Conservation (phyloP, 1,140 invertebrate genomes). For the Drosophila ficusphila region DNA sequence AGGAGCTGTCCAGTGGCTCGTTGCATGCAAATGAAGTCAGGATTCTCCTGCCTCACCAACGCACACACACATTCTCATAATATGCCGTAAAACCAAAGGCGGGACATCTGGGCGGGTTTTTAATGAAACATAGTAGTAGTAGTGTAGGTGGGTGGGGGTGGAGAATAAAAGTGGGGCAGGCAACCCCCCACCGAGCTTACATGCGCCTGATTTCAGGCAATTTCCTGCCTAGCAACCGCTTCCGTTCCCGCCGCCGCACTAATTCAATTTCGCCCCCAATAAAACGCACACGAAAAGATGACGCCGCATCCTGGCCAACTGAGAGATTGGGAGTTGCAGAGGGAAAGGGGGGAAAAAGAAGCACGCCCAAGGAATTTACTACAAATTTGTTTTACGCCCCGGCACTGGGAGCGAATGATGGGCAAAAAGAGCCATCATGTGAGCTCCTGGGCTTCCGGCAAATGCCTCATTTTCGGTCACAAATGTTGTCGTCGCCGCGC, state of each 20-base stretch:
- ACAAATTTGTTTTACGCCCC: slow-evolving; percentile 71
- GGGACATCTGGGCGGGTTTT: slow-evolving; percentile 53
- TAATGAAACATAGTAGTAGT: slow-evolving; percentile 59
- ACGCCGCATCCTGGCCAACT: slow-evolving; percentile 41
- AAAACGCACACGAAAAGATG: slow-evolving; percentile 68
- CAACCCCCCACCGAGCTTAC: slow-evolving; percentile 39
- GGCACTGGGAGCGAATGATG: neutral
- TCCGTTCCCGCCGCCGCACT: slow-evolving; percentile 67
- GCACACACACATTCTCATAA: neutral
- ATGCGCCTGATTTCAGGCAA: slow-evolving; percentile 78
- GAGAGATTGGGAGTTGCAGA: neutral
- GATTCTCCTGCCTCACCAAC: too few relatives aligned
- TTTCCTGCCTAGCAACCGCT: slow-evolving; percentile 81
- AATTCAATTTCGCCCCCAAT: slow-evolving; percentile 77
- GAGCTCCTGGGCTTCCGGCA: slow-evolving; percentile 30
- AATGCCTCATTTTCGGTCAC: slow-evolving; percentile 59
- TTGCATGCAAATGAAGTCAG: slow-evolving; percentile 57
- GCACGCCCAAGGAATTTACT: slow-evolving; percentile 58
- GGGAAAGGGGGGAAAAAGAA: neutral
- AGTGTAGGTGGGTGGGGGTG: neutral
- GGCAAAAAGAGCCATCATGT: slow-evolving; percentile 21
- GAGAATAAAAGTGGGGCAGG: too few relatives aligned
- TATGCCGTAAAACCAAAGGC: slow-evolving; percentile 42
- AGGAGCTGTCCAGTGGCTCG: slow-evolving; percentile 30
- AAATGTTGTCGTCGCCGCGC: slow-evolving; percentile 54